Base-by-base conservation (phyloP, 2,797 vertebrate genomes). In the Danio kyathit region DNA sequence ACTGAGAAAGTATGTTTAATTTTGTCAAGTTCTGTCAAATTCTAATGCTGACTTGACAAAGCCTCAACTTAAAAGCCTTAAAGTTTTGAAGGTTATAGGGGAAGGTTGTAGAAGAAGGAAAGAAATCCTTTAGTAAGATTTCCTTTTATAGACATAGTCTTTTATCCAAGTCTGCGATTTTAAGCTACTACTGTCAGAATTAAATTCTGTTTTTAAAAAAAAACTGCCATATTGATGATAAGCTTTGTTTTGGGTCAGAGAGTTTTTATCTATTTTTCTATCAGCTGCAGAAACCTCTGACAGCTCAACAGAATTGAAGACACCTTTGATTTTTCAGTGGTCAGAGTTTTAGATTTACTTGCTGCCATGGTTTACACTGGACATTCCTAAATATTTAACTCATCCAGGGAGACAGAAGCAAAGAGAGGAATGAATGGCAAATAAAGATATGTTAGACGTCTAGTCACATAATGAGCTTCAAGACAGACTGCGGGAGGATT, bases 381-480 rank as follows among this genome's bases (percentile, higher is more conserved):
- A 56, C 65, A 60, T 40, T 69, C 13, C 19, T 69, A 16, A 80
- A 40, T 43, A 59, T 29, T 56, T 64, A 6, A 17, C 6, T 43
- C 73, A 74, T 81, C 48, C 19, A 56, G 52, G 14, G 65, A 59
- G 49, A 43, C 38, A 6, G 10, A 69, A 63, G 48, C 17, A 60
- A 65, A 60, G 17, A 14, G 44, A 46, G 11, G 41, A 40, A 12
- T 57, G 14, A 41, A 71, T 14, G 8, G 63, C 16, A 79, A 59
- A 51, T 84, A 72, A 69, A 19, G 65, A 80, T 17, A 29, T 77
- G 65, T 80, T 64, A 67, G 17, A 61, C 7, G 7, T 69, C 41
- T 60, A 59, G 66, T 80, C 80, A 57, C 44, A 59, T 86, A 81
- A 84, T 78, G 74, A 80, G 76, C 59, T 54, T 44, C 21, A 74